These are phyloP conservation scores for Serripes groenlandicus DNA, from an alignment of 2,888 invertebrate species.

Conservation along the genomic window DNA sequence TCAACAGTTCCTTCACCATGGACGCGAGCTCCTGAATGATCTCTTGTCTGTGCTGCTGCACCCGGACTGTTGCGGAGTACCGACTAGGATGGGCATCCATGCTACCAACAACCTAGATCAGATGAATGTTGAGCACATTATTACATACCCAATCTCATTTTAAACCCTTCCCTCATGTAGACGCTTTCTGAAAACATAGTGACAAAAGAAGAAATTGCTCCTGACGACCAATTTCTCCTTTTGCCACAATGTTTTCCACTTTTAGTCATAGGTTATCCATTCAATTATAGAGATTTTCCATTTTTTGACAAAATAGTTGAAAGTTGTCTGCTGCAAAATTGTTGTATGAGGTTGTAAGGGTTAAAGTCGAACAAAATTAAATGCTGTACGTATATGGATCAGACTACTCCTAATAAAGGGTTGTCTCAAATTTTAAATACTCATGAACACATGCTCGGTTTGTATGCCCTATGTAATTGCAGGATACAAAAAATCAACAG, in stretches of 20 bases:
- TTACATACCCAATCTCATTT: neutral
- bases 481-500: no score
- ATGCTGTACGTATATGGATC: neutral
- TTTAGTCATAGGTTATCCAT: no score
- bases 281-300: neutral
- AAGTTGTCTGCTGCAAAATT: neutral
- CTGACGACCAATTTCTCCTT: neutral
- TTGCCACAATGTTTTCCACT: neutral
- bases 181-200: neutral
- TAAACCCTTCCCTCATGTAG: neutral
- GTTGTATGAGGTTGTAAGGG: no score
- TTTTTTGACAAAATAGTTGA: neutral
- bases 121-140: neutral
- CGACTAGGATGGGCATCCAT: slow-evolving; percentile 99
- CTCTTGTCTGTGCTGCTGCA: slow-evolving; percentile 99
- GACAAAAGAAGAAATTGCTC: neutral
- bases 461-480: no score
- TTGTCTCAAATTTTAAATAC: neutral
- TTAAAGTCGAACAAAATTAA: neutral
- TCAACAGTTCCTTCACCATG: slow-evolving; percentile 98
- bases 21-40: slow-evolving; percentile 99
- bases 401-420: neutral
- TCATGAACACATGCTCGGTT: no score
- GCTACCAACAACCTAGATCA: slow-evolving; percentile 93
- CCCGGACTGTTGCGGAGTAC: slow-evolving; percentile 98